Base-by-base conservation (phyloP, 2,797 vertebrate genomes). In the Gouania willdenowi region DNA sequence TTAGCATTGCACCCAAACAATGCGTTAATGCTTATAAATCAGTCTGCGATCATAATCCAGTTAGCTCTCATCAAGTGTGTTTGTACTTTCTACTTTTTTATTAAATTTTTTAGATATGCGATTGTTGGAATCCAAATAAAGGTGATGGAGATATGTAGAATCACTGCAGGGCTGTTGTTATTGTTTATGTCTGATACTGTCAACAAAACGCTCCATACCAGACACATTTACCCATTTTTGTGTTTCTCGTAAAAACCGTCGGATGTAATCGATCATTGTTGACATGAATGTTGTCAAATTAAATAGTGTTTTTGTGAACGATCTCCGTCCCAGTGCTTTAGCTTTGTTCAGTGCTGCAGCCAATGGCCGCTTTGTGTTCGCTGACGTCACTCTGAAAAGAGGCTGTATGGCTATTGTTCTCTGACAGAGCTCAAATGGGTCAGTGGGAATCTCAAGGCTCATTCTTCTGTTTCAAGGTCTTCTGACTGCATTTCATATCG, bases 351-450 rank as follows among this genome's bases (percentile, higher is more conserved):
- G 16, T 8, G 29, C 38, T 11, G 24, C 53, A 75, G 71, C 79
- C 79, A 85, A 82, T 85, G 11, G 61, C 31, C 46, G 48, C 55
- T 18, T 19, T 26, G 61, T 43, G 9, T 62, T 51, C 5, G 20
- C 9, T 34, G 20, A 43, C 81, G 79, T 81, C 79, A 82, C 37
- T 10, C 37, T 30, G 16, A 1, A 64, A 32, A 43, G 41, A 9
- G 62, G 2, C 71, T 45, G 61, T 20, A 30, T 21, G 42, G 76
- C 77, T 58, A 78, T 85, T 85, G 83, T 85, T 85, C 83, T 65
- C 66, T 38, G 52, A 63, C 49, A 68, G 56, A 57, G 69, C 71
- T 71, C 66, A 71, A 72, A 73, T 53, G 36, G 62, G 54, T 66
- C 75, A 77, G 16, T 46, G 28, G 30, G 23, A 24, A 45, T 22